These are phyloP conservation scores for Oreamnos americanus DNA, from an alignment of 2,113 vertebrate genomes.

Conservation along the genomic window DNA sequence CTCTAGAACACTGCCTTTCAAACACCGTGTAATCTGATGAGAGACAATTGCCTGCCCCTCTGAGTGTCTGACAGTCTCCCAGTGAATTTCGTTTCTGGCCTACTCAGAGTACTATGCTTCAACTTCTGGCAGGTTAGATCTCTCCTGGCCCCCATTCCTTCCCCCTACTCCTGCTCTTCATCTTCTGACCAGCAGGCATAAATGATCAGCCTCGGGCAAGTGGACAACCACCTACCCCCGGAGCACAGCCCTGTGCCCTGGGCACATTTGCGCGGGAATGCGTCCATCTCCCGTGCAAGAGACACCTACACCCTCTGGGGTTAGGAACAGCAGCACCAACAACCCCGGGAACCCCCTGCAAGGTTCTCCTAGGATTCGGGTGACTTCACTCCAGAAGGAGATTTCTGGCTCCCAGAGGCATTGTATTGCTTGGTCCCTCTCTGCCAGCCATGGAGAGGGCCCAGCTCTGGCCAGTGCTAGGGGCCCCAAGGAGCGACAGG, in stretches of 20 bases:
- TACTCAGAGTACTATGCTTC: background rate
- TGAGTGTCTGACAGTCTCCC: background rate
- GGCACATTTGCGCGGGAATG: background rate
- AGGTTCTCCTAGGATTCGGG: slow-evolving; percentile 24
- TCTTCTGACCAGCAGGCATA: rapidly evolving
- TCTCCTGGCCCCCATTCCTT: background rate
- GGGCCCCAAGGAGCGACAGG: rapidly evolving
- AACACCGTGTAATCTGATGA: rapidly evolving
- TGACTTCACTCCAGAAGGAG: slow-evolving; percentile 32
- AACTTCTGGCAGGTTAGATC: rapidly evolving
- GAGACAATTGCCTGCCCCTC: background rate
- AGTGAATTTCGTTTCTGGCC: rapidly evolving
- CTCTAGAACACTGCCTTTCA: background rate
- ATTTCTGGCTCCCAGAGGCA: background rate
- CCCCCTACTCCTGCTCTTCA: rapidly evolving
- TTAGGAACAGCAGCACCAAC: background rate
- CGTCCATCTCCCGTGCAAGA: background rate
- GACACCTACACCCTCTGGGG: slow-evolving; percentile 8
- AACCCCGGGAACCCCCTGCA: background rate
- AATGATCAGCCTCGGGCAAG: rapidly evolving
- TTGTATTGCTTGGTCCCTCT: background rate
- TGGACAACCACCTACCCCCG: rapidly evolving
- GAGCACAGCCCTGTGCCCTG: background rate
- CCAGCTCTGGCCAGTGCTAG: rapidly evolving
- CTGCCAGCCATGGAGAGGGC: rapidly evolving